Percentiles rank a stretch among this genome's conserved stretches.
phyloP scores from a whole-genome alignment of 2,888 invertebrate genomes.

The Chrysodeixis includens region DNA sequence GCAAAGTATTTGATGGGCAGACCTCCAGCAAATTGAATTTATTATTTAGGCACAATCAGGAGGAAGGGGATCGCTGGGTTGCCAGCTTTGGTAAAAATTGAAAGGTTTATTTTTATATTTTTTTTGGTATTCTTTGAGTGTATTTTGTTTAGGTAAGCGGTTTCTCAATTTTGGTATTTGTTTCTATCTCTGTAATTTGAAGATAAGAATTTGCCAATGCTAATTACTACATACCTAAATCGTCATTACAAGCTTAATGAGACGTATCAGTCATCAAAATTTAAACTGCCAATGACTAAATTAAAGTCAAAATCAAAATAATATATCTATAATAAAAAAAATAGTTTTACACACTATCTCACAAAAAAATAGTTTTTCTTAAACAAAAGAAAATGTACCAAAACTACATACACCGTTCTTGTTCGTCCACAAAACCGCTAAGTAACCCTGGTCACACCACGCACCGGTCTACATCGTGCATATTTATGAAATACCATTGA shows the following conservation, averaged over 20 bases:
- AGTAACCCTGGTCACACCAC: conserved; percentile 27
- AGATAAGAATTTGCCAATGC: too few relatives aligned
- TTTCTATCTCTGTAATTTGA: background rate
- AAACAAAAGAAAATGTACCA: background rate
- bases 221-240: too few relatives aligned
- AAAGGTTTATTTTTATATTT: conserved; percentile 8
- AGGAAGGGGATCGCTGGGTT: conserved; percentile 58
- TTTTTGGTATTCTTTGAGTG: background rate
- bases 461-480: conserved; percentile 53
- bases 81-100: conserved; percentile 30
- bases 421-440: conserved; percentile 6
- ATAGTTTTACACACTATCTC: too few relatives aligned
- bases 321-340: too few relatives aligned
- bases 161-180: background rate
- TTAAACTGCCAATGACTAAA: too few relatives aligned
- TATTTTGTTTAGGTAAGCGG: background rate
- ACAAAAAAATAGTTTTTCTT: too few relatives aligned
- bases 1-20: conserved; percentile 84
- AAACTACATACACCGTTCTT: background rate
- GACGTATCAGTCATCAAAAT: too few relatives aligned
- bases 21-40: conserved; percentile 84
- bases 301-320: too few relatives aligned
- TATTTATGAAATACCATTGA: conserved; percentile 77
- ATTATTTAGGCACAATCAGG: conserved; percentile 86
- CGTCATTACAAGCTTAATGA: too few relatives aligned